Conservation (phyloP, 2,113 vertebrate genomes). For the Microtus richardsoni region DNA sequence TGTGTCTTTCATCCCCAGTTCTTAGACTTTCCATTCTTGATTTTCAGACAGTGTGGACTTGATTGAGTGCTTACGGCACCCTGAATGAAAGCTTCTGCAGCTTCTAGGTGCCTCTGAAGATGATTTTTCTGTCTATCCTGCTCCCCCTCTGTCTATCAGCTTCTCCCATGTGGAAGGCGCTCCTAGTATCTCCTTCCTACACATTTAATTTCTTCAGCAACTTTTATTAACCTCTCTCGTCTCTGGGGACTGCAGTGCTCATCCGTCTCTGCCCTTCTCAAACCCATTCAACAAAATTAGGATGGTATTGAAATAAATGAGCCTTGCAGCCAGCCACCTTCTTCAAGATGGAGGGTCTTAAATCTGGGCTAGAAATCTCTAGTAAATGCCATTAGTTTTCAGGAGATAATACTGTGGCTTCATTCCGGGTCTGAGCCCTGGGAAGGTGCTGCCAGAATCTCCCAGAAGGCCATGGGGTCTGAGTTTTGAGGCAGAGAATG, state of each 20-base stretch:
- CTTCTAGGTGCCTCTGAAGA: neutral
- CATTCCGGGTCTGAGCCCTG: conserved; percentile 12
- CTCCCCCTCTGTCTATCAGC: neutral
- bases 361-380: conserved; percentile 63
- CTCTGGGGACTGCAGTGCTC: conserved; percentile 39
- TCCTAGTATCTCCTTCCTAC: conserved; percentile 5
- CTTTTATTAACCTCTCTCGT: conserved; percentile 68
- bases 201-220: conserved; percentile 61
- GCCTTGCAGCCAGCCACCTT: conserved; percentile 54
- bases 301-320: conserved; percentile 72
- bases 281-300: conserved; percentile 72
- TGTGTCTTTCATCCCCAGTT: neutral
- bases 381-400: conserved; percentile 51
- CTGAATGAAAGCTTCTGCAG: neutral
- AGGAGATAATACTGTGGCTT: conserved; percentile 40
- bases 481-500: conserved; percentile 34
- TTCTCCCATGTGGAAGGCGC: neutral
- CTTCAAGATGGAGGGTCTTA: conserved; percentile 60
- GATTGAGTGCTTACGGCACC: neutral
- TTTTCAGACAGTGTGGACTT: neutral
- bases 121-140: neutral
- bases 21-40: neutral
- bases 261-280: conserved; percentile 46
- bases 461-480: neutral
- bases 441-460: neutral